Evolutionary conservation across 2,797 vertebrate species (phyloP), one percentile per base, ranked within the genome.

Genomic region (Philypnodon macrostomus): DNA sequence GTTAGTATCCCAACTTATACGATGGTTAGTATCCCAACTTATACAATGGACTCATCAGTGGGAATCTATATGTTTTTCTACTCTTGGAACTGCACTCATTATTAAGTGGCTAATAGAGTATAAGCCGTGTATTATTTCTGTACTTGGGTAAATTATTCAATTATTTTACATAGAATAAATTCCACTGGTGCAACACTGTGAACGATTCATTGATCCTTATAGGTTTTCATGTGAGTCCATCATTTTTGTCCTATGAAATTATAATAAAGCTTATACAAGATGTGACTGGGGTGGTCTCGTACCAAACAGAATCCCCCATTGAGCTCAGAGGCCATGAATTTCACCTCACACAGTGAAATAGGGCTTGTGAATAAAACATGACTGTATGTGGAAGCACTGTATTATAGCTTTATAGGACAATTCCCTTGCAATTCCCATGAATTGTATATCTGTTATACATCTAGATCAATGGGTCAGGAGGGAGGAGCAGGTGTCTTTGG

Each of bases 331-430:
- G 54, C 44, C 42, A 64, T 42, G 44, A 69, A 81, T 51, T 77
- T 53, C 54, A 54, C 49, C 63, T 60, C 54, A 45, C 38, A 63
- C 58, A 58, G 73, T 53, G 67, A 63, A 61, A 67, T 63, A 58
- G 33, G 55, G 57, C 74, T 75, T 37, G 37, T 90, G 87, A 91
- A 91, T 90, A 89, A 90, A 90, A 90, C 85, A 91, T 89, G 52
- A 19, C 34, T 39, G 55, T 51, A 63, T 12, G 13, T 54, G 38
- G 51, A 76, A 66, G 65, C 58, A 70, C 69, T 83, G 77, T 83
- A 88, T 87, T 86, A 85, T 79, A 87, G 67, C 70, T 84, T 88
- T 85, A 85, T 86, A 83, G 85, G 82, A 90, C 67, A 55, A 82
- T 87, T 83, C 62, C 65, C 72, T 77, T 52, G 72, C 58, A 47